Percentiles rank a stretch among this genome's conserved stretches.
Evolutionary conservation across 2,113 vertebrate genomes (phyloP).

Genomic region (Seriola aureovittata): DNA sequence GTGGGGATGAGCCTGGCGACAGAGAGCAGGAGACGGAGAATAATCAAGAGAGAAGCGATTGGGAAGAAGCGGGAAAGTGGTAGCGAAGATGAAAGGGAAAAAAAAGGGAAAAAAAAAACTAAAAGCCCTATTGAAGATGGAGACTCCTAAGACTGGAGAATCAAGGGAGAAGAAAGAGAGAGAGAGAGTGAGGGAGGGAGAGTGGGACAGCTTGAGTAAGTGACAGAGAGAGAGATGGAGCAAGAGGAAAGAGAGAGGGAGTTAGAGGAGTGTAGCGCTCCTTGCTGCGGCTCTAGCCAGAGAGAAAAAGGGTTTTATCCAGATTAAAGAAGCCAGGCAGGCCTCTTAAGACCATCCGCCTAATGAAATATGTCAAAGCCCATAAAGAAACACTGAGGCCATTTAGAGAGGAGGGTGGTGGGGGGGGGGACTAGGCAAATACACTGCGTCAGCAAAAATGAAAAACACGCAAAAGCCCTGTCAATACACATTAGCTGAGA

Average conservation of each 20-base stretch:
- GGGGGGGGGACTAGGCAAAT: slow-evolving; percentile 67
- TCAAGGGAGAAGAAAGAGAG: not conserved
- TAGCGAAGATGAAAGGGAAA: slow-evolving; percentile 49
- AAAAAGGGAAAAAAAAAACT: not conserved
- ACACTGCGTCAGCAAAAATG: slow-evolving; percentile 75
- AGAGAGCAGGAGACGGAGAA: slow-evolving; percentile 46
- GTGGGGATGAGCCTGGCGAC: slow-evolving; percentile 50
- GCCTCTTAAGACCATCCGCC: slow-evolving; percentile 92
- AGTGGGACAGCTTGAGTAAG: slow-evolving; percentile 26
- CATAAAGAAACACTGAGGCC: slow-evolving; percentile 91
- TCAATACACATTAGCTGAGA: slow-evolving; percentile 91
- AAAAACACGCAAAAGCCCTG: slow-evolving; percentile 88
- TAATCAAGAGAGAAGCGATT: slow-evolving; percentile 47
- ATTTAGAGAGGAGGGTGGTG: slow-evolving; percentile 86
- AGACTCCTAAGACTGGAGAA: slow-evolving; percentile 39
- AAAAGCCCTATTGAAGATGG: slow-evolving; percentile 58
- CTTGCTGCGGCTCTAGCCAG: slow-evolving; percentile 54
- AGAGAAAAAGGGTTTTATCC: slow-evolving; percentile 87
- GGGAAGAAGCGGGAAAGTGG: slow-evolving; percentile 35
- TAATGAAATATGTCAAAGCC: slow-evolving; percentile 98
- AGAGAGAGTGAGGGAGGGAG: slow-evolving; percentile 16
- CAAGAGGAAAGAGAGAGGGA: slow-evolving; percentile 35
- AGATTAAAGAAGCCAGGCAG: slow-evolving; percentile 91
- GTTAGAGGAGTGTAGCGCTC: slow-evolving; percentile 51
- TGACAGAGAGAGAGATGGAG: slow-evolving; percentile 44